Conservation (phyloP, 2,888 invertebrate species). For the Oscheius sp. region DNA sequence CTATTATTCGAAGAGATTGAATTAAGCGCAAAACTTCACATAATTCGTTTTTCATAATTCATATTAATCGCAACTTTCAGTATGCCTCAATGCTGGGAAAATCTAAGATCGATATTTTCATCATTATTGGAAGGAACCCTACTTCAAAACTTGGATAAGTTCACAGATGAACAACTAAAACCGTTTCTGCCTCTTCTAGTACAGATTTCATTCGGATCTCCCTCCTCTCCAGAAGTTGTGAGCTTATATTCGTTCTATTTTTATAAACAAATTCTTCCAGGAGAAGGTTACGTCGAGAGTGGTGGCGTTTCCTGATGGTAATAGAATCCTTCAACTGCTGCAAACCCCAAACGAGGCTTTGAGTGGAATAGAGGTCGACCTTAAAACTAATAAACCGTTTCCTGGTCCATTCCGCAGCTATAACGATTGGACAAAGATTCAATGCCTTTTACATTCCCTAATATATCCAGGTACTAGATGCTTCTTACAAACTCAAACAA, state of each 20-base stretch:
- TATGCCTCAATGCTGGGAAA: not conserved
- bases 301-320: slow-evolving; percentile 13
- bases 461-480: not conserved
- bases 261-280: not conserved
- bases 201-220: not conserved
- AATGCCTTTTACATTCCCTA: not conserved
- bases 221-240: not conserved
- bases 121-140: slow-evolving; percentile 17
- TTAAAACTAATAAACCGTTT: not conserved
- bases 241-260: not conserved
- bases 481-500: not conserved
- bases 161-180: slow-evolving; percentile 14
- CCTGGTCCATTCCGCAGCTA: not conserved
- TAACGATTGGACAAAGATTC: not conserved
- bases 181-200: slow-evolving; percentile 28
- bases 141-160: not conserved
- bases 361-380: not conserved
- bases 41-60: too few relatives aligned
- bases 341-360: not conserved
- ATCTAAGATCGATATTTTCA: not conserved
- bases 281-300: not conserved
- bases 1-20: not conserved
- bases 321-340: slow-evolving; percentile 5
- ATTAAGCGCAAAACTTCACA: too few relatives aligned
- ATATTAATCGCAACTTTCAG: too few relatives aligned